Percentiles rank a stretch among this genome's conserved stretches.
Evolutionary conservation across 2,797 vertebrate species (phyloP).

Genomic region (Sebastes hubbsi): DNA sequence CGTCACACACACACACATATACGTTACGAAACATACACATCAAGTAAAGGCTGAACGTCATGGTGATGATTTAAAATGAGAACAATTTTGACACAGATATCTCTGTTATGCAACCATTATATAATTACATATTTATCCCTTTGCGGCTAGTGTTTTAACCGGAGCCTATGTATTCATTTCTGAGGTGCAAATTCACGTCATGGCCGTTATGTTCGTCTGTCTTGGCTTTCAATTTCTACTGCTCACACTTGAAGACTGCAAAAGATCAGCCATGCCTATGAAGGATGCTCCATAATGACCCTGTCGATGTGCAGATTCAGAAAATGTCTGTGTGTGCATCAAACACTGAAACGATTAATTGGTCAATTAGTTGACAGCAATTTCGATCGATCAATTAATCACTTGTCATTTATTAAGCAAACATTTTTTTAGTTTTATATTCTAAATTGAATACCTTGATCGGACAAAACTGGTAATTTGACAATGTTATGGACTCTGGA

Average conservation of each 20-base stretch:
- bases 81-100: slow-evolving; percentile 28
- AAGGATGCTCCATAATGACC: not conserved
- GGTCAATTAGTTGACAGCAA: too few relatives aligned
- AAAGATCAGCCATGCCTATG: not conserved
- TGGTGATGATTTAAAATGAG: slow-evolving; percentile 6
- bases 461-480: not conserved
- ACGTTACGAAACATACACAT: not conserved
- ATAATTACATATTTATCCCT: slow-evolving; percentile 32
- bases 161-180: not conserved
- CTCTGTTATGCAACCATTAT: slow-evolving; percentile 32
- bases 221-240: not conserved
- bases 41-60: not conserved
- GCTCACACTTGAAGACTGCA: not conserved
- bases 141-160: slow-evolving; percentile 4
- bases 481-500: not conserved
- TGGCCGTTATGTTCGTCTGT: not conserved
- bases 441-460: not conserved
- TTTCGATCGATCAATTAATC: not conserved
- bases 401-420: not conserved
- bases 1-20: not conserved
- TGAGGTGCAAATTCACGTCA: not conserved
- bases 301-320: not conserved
- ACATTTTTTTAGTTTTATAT: not conserved
- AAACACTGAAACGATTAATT: not conserved
- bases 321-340: not conserved